Evolutionary conservation across 1,140 invertebrate species (phyloP), one percentile per base, ranked within the genome.

Genomic region (Contarinia nasturtii): DNA sequence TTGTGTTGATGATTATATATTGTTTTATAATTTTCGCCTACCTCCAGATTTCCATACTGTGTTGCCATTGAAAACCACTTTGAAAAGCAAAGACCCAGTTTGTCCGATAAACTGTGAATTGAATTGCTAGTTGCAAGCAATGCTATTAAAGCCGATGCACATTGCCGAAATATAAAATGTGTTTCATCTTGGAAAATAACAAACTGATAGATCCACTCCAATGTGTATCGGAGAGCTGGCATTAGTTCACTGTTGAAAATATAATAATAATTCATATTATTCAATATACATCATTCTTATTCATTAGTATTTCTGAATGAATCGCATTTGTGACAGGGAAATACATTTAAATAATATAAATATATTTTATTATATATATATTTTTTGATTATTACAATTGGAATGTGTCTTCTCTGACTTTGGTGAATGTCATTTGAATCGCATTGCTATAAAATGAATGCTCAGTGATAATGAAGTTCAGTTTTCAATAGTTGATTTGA

Each of bases 181-280:
- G 56, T 55, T 51, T 57, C 58, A 48, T 57, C 49, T 19, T 57
- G 56, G 41, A 58, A 59, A 47, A 54, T 48, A 42, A 59, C 53
- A 54, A 62, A 52, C 56, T 63, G 60, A 47, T 50, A 55, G 45
- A 62, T 59, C 61, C 61, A 64, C 42, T 62, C 60, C 22, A 64
- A 47, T 49, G 61, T 54, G 44, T 60, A 58, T 17, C 57, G 53
- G 21, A 62, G 48, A 18, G 61, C 59, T 42, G 58, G 53, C 45
- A 60, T 42, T 44, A 64, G 59, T 52, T 59, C 53, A 46, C 60
- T 63, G 45, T 51, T 44, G 8, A 36, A 18, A 48, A 52, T 40
- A n/a, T n/a, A n/a, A n/a, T n/a, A n/a, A n/a, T n/a, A n/a, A n/a
- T n/a, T n/a, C n/a, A n/a, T n/a, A n/a, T n/a, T n/a, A n/a, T n/a